These are phyloP conservation scores for Phytoseiulus persimilis DNA, from an alignment of 2,888 invertebrate genomes.

Conservation along the genomic window DNA sequence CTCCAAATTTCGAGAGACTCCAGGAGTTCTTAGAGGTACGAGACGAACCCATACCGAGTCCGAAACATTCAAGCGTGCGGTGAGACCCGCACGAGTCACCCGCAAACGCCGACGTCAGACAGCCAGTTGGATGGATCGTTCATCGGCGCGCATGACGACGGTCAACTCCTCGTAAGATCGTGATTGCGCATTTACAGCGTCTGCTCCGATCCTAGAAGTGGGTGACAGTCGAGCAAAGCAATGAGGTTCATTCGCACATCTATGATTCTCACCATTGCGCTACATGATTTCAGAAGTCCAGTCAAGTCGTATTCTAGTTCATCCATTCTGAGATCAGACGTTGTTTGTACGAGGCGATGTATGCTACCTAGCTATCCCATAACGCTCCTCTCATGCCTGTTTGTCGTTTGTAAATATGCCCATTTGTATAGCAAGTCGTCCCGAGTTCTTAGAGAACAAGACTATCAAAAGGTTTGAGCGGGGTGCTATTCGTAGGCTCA, in stretches of 20 bases:
- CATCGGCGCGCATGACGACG: no score
- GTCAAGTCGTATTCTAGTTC: neutral
- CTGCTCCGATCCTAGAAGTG: neutral
- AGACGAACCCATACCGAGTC: no score
- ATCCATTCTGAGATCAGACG: neutral
- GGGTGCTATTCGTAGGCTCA: neutral
- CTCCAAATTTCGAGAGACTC: no score
- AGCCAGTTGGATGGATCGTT: no score
- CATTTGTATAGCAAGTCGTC: neutral
- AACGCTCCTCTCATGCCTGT: neutral
- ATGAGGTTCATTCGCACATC: neutral
- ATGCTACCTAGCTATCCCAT: neutral
- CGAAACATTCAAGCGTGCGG: no score
- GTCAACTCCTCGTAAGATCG: neutral
- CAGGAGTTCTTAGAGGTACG: no score
- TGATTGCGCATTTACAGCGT: neutral
- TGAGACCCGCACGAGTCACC: no score
- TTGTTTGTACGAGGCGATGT: neutral
- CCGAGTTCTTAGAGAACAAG: neutral
- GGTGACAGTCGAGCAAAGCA: neutral
- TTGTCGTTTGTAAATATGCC: neutral
- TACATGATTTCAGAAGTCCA: neutral
- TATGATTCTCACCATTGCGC: neutral
- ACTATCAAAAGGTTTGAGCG: neutral
- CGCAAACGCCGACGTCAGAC: no score